These are phyloP conservation scores for Glossosoma conforme DNA, from an alignment of 1,140 invertebrate species.

Conservation along the genomic window DNA sequence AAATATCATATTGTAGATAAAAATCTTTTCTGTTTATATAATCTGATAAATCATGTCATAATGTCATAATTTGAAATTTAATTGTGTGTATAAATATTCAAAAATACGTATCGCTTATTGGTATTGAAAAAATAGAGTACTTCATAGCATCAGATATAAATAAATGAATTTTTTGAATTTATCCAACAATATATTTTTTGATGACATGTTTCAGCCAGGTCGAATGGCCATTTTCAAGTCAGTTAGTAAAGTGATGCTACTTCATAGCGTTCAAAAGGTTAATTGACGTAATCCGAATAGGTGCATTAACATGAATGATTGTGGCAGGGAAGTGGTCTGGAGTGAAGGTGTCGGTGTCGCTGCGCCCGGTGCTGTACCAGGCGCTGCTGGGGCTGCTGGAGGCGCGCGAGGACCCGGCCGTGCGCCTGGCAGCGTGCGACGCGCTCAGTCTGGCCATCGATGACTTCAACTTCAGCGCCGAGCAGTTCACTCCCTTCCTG, in stretches of 20 bases:
- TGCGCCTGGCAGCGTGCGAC: conserved; percentile 74
- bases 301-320: neutral
- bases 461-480: conserved; percentile 86
- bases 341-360: conserved; percentile 75
- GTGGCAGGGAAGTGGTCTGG: conserved; percentile 70
- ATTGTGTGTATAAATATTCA: no score
- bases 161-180: no score
- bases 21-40: no score
- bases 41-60: no score
- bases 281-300: conserved; percentile 1
- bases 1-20: no score
- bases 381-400: conserved; percentile 68
- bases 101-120: conserved; percentile 1
- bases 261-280: neutral
- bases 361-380: conserved; percentile 77
- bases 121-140: no score
- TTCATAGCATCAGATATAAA: no score
- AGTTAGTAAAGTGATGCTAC: no score
- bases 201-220: no score
- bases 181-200: no score
- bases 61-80: no score
- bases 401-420: conserved; percentile 73
- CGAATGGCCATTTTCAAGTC: no score
- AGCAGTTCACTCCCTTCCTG: conserved; percentile 80
- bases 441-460: conserved; percentile 78